Conservation (phyloP, 2,113 vertebrate genomes). For the Erythrocebus patas region DNA sequence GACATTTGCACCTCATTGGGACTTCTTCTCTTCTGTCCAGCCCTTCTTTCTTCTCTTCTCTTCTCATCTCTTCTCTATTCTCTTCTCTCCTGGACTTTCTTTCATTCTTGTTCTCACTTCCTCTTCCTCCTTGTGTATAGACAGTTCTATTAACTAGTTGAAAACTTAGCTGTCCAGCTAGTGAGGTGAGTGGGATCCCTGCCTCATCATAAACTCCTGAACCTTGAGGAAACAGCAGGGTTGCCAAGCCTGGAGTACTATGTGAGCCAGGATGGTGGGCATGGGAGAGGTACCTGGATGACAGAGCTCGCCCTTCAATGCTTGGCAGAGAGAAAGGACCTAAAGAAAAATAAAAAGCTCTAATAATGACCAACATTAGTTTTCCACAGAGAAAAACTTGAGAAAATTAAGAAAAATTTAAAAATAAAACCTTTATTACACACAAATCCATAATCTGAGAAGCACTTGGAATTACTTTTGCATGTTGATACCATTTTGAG, state of each 20-base stretch:
- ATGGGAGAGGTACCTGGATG: neutral
- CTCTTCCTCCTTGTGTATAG: neutral
- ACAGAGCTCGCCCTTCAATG: neutral
- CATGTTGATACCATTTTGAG: neutral
- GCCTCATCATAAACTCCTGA: neutral
- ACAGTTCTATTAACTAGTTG: neutral
- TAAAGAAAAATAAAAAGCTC: neutral
- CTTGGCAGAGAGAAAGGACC: too few species aligned
- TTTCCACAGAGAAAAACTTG: neutral
- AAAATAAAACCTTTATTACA: neutral
- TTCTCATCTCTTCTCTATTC: neutral
- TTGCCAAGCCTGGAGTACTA: neutral
- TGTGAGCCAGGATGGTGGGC: neutral
- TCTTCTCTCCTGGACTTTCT: neutral
- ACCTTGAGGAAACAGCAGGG: neutral
- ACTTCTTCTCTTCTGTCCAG: neutral
- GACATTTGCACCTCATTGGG: neutral
- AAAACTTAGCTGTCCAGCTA: neutral
- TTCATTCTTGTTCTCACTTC: neutral
- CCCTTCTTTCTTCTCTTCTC: neutral
- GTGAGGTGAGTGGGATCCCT: neutral
- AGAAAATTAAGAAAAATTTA: neutral
- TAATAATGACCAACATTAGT: neutral
- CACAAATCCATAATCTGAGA: neutral
- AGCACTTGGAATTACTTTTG: neutral